Conservation (phyloP, 2,888 invertebrate species). For the Tillus elongatus region DNA sequence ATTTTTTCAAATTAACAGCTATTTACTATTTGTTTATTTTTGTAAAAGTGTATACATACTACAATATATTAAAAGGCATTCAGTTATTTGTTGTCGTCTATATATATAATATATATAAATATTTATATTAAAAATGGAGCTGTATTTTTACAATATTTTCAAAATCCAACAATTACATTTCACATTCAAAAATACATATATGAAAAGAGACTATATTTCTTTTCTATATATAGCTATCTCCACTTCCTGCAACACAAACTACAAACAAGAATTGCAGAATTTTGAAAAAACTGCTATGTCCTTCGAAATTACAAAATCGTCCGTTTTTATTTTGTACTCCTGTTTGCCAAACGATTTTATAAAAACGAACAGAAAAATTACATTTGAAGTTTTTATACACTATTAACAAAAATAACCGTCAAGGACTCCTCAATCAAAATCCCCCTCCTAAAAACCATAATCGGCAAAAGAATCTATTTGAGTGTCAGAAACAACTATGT, state of each 20-base stretch:
- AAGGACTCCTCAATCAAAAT: no score
- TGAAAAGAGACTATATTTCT: no score
- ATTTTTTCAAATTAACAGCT: constrained; percentile 34
- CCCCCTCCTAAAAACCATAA: no score
- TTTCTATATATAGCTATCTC: no score
- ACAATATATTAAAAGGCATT: constrained; percentile 44
- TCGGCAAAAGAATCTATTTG: no score
- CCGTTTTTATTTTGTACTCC: constrained; percentile 31
- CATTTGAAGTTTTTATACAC: constrained; percentile 31
- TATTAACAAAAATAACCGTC: no score
- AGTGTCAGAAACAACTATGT: no score
- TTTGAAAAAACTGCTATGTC: constrained; percentile 19
- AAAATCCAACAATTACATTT: constrained; percentile 7
- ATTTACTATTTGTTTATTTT: constrained; percentile 35
- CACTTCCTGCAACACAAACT: no score
- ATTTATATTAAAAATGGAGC: constrained; percentile 38
- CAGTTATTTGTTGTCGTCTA: constrained; percentile 42
- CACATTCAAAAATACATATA: no score
- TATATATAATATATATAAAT: constrained; percentile 35
- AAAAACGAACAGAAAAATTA: constrained; percentile 29
- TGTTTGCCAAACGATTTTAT: constrained; percentile 31
- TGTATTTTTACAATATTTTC: constrained; percentile 16
- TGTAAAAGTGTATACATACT: constrained; percentile 44
- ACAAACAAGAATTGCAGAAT: no score
- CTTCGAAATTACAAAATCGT: constrained; percentile 36